Evolutionary conservation across 2,113 vertebrate species (phyloP).

Genomic region (Alexandromys fortis): DNA sequence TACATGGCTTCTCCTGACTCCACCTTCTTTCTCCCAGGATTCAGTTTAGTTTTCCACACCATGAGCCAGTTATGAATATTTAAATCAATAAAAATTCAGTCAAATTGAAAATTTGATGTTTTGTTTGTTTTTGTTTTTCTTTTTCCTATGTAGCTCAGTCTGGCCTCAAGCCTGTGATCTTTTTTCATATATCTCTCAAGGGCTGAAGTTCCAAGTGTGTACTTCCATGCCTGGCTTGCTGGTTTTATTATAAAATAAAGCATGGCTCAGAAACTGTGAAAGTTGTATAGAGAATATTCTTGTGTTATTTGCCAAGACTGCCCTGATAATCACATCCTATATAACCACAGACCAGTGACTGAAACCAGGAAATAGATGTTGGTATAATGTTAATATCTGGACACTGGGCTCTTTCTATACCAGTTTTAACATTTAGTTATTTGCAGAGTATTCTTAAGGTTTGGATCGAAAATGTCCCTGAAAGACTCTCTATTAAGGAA

Average conservation of each 20-base stretch:
- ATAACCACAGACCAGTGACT: neutral
- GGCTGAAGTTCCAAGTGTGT: neutral
- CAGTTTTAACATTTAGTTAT: neutral
- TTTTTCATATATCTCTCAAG: neutral
- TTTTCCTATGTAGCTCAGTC: neutral
- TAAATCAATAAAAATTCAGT: neutral
- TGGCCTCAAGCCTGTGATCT: neutral
- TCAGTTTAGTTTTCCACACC: no score
- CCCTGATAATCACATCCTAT: neutral
- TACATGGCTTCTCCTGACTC: no score
- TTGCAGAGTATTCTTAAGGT: neutral
- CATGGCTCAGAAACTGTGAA: neutral
- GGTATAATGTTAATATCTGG: neutral
- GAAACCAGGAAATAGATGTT: neutral
- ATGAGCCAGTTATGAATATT: neutral
- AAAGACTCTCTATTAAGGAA: neutral
- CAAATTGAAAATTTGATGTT: neutral
- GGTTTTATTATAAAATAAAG: neutral
- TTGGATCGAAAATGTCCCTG: neutral
- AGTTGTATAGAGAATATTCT: neutral
- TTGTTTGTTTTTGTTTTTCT: neutral
- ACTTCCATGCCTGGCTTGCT: neutral
- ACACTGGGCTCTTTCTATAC: neutral
- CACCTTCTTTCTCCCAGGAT: no score
- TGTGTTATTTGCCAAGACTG: neutral